These are phyloP conservation scores for Enteromius anoplus DNA, from an alignment of 2,797 vertebrate species.

Conservation along the genomic window DNA sequence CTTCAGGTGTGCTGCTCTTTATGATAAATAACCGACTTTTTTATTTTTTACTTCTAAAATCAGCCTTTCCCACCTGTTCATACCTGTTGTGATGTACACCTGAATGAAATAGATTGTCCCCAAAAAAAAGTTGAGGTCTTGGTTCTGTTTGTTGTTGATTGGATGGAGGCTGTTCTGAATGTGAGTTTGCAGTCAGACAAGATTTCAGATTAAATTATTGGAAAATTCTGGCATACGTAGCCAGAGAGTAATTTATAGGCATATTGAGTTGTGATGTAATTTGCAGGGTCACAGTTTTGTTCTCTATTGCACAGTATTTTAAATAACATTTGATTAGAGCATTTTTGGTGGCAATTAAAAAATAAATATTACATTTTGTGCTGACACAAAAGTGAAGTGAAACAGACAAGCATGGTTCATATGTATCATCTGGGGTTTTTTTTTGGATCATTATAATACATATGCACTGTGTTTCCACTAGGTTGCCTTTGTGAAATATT, in stretches of 20 bases:
- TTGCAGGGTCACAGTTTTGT: neutral
- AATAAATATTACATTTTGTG: neutral
- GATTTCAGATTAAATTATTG: neutral
- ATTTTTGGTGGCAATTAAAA: neutral
- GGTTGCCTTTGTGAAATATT: neutral
- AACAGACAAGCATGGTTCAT: neutral
- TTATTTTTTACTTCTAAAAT: neutral
- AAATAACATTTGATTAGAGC: neutral
- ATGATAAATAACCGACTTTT: neutral
- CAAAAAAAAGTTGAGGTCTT: neutral
- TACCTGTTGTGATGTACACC: neutral
- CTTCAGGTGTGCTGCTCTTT: conserved; percentile 84
- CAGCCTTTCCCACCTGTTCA: neutral
- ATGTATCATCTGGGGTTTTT: neutral
- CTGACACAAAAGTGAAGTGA: neutral
- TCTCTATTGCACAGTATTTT: neutral
- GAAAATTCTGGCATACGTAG: neutral
- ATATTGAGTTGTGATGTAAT: neutral
- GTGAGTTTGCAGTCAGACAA: neutral
- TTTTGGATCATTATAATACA: neutral
- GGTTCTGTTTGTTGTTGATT: neutral
- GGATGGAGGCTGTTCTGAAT: neutral
- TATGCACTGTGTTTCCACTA: neutral
- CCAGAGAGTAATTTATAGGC: neutral
- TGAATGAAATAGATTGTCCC: neutral